These are phyloP conservation scores for Drosophila mayaguana DNA, from an alignment of 2,888 invertebrate species.

Conservation along the genomic window DNA sequence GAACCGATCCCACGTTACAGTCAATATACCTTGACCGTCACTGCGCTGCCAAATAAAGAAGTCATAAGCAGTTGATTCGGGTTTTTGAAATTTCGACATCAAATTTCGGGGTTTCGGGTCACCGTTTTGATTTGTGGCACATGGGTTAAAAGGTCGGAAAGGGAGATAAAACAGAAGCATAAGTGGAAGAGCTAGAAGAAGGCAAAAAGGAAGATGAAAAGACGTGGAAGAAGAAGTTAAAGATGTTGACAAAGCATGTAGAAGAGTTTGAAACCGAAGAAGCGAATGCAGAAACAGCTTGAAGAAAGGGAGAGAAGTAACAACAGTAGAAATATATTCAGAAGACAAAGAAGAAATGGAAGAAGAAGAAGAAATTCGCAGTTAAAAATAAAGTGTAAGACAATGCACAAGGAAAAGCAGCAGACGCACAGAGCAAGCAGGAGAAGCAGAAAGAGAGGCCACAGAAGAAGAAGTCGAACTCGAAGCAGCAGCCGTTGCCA, in stretches of 20 bases:
- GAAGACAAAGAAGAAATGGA: too few species aligned
- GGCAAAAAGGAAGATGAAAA: background rate
- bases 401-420: background rate
- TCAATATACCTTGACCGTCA: conserved; percentile 6
- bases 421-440: background rate
- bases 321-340: background rate
- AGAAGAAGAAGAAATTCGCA: background rate
- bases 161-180: conserved; percentile 3
- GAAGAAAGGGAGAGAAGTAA: background rate
- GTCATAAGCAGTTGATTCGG: conserved; percentile 24
- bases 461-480: background rate
- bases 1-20: background rate
- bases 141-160: conserved; percentile 35
- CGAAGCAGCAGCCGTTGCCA: conserved; percentile 17
- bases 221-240: background rate
- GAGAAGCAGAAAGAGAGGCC: background rate
- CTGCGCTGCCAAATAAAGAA: background rate
- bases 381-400: background rate
- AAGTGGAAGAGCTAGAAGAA: background rate
- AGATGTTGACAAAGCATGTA: background rate
- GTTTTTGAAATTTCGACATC: background rate
- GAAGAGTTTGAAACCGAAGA: background rate
- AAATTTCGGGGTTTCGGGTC: conserved; percentile 9
- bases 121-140: conserved; percentile 49
- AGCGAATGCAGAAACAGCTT: too few species aligned